Percentiles rank a stretch among this genome's conserved stretches.
phyloP scores from a whole-genome alignment of 1,140 invertebrate genomes.

The Portunus trituberculatus region DNA sequence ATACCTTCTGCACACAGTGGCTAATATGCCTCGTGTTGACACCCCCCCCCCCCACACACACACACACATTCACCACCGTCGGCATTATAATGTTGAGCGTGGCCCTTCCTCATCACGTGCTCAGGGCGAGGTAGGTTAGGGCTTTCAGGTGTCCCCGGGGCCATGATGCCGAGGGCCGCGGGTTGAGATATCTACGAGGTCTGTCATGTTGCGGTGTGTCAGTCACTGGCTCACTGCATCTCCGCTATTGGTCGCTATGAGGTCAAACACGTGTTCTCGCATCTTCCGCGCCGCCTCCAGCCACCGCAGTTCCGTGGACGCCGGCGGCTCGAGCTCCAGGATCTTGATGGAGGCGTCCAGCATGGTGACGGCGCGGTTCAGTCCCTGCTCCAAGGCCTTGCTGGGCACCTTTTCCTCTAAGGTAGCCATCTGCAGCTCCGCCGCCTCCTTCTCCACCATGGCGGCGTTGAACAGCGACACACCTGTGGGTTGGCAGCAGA shows the following conservation, averaged over 20 bases:
- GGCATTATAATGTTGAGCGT: background rate
- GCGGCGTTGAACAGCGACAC: conserved; percentile 48
- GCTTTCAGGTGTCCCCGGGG: background rate
- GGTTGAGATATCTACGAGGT: background rate
- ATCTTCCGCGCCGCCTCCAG: background rate
- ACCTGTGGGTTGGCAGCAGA: background rate
- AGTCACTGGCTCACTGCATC: background rate
- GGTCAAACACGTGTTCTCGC: background rate
- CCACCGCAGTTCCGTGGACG: conserved; percentile 50
- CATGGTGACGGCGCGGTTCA: conserved; percentile 35
- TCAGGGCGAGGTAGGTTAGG: background rate
- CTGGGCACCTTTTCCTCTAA: background rate
- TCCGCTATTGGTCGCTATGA: background rate
- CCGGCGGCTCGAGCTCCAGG: conserved; percentile 50
- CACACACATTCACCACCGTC: background rate
- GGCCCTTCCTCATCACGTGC: background rate
- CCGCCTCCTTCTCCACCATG: conserved; percentile 45
- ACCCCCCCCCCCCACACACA: background rate
- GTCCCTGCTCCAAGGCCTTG: background rate
- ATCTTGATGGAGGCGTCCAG: conserved; percentile 46
- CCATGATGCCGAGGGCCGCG: background rate
- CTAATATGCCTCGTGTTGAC: too few species aligned
- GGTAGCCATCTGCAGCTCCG: background rate
- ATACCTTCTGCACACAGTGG: background rate
- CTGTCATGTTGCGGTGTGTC: too few species aligned